Base-by-base conservation (phyloP, 2,888 invertebrate species). In the Eristalinus aeneus region DNA sequence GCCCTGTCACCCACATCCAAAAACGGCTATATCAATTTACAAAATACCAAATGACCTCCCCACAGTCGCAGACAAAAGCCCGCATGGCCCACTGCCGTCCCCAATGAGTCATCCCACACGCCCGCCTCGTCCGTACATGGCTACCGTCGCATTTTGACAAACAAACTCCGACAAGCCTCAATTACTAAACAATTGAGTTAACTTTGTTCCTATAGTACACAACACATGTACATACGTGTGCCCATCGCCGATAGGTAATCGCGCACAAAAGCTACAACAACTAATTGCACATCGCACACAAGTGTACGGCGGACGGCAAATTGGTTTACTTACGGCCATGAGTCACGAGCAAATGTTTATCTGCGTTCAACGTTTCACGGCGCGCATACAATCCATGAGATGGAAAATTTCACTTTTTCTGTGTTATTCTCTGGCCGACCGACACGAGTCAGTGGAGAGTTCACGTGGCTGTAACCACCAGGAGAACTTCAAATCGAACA, bases 321-420 rank as follows among this genome's bases (percentile, higher is more conserved):
- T 46, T 64, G 31, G 68, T 74, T 74, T 74, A 60, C 74, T 39
- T 78, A 34, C 65, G 69, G 10, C 39, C 67, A 72, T 84, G 74
- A 84, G 65, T 74, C 78, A 79, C 54, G 31, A 67, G 65, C 64
- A 64, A 63, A 69, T 63, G 67, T 56, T 63, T 64, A 22, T 23
- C 36, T 61, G 58, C 65, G 39, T 20, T 27, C 36, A 58, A 39
- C 65, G 31, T 58, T 58, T 65, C 27, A 39, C 54, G 64, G 63
- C 63, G 73, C 39, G 39, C 53, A 61, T n/a, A n/a, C n/a, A n/a
- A n/a, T 76, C 65, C 72, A 69, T 61, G 32, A 53, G 39, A 63
- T 76, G 56, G 53, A 61, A 73, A 84, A 71, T 84, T 84, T 84
- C 79, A 84, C 84, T 84, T 84, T 84, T 78, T 46, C 10, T 46